Evolutionary conservation across 2,888 invertebrate genomes (phyloP).

Genomic region (Myopa testacea): DNA sequence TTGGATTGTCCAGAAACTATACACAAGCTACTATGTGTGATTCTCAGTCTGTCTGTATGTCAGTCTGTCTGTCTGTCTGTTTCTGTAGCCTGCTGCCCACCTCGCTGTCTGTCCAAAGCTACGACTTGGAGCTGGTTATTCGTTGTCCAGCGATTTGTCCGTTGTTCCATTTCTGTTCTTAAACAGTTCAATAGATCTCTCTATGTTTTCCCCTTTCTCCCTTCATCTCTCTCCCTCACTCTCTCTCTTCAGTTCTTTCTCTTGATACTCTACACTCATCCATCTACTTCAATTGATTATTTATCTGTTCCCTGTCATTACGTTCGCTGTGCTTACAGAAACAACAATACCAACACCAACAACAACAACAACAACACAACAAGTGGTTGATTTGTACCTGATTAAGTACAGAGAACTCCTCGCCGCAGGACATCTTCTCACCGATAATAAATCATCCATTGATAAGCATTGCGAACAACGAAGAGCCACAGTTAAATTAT

Average conservation of each 20-base stretch:
- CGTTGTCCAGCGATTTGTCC: no score
- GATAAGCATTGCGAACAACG: slow-evolving; percentile 17
- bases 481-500: slow-evolving; percentile 33
- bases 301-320: background rate
- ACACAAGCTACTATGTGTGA: no score
- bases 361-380: background rate
- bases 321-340: background rate
- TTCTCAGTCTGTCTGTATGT: no score
- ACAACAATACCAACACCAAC: background rate
- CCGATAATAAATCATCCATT: slow-evolving; percentile 30
- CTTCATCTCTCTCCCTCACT: no score
- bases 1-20: no score
- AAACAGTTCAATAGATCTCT: no score
- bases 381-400: background rate
- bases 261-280: background rate
- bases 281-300: background rate
- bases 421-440: slow-evolving; percentile 1
- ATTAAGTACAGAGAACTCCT: background rate
- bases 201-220: no score
- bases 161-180: no score
- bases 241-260: background rate
- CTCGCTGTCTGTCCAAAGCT: background rate
- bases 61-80: background rate
- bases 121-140: no score
- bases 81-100: slow-evolving; percentile 37